Conservation (phyloP, 2,113 vertebrate species). For the Cyanistes caeruleus region DNA sequence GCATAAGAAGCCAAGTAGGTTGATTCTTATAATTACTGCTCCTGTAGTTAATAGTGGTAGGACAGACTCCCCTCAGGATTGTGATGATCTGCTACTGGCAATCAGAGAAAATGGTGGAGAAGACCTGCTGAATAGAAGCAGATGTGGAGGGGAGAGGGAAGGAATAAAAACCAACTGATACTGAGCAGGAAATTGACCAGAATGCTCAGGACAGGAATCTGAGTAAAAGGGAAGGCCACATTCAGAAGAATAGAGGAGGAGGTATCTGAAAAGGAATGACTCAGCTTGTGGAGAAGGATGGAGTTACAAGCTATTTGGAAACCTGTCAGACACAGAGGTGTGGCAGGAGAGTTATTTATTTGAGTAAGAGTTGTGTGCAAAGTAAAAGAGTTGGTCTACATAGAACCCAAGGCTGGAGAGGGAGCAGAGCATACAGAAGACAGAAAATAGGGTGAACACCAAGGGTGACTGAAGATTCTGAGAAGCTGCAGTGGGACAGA, state of each 20-base stretch:
- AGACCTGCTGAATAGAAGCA: not conserved
- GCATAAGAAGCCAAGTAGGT: not conserved
- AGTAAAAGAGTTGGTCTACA: not conserved
- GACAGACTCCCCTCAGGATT: not conserved
- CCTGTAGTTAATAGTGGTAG: not conserved
- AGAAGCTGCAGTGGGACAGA: not conserved
- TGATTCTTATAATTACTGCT: not conserved
- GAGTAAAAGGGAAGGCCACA: not conserved
- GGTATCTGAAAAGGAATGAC: not conserved
- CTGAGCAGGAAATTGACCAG: not conserved
- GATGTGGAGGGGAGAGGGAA: not conserved
- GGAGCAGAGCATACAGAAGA: not conserved
- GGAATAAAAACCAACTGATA: not conserved
- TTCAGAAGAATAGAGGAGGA: not conserved
- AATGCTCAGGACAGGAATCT: not conserved
- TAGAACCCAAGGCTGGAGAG: not conserved
- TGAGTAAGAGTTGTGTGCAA: not conserved
- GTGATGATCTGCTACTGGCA: not conserved
- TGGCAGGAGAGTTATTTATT: not conserved
- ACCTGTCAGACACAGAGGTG: not conserved
- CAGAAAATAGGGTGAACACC: rapidly evolving
- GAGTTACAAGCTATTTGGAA: not conserved
- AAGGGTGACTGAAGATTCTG: not conserved
- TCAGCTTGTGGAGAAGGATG: not conserved
- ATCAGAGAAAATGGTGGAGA: not conserved